Percentiles rank a stretch among this genome's conserved stretches.
Evolutionary conservation across 1,140 invertebrate species (phyloP).

Genomic region (Cotesia vestalis): DNA sequence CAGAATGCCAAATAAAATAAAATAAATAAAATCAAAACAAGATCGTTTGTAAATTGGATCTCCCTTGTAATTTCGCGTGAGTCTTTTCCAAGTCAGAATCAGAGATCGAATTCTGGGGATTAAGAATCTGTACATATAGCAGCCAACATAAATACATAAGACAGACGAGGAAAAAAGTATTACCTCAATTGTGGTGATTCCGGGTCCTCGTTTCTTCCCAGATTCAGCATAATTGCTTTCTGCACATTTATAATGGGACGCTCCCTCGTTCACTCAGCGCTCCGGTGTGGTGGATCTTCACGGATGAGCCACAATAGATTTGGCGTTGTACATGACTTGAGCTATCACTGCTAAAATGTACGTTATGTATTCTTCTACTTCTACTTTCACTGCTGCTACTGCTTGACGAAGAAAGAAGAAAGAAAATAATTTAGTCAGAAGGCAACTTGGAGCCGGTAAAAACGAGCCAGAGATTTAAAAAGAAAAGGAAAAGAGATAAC

Average conservation of each 20-base stretch:
- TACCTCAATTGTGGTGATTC: too few relatives aligned
- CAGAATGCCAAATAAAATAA: too few relatives aligned
- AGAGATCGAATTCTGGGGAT: conserved; percentile 34
- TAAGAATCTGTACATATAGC: neutral
- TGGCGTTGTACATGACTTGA: conserved; percentile 30
- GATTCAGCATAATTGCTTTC: conserved; percentile 36
- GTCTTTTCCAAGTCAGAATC: conserved; percentile 32
- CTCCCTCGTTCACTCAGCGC: neutral
- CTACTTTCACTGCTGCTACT: too few relatives aligned
- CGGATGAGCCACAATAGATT: conserved; percentile 51
- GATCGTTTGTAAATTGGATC: conserved; percentile 35
- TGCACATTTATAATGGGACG: conserved; percentile 22
- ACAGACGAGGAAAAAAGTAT: neutral
- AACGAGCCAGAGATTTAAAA: neutral
- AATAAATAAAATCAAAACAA: neutral
- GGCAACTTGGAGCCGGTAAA: neutral
- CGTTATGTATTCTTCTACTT: too few relatives aligned
- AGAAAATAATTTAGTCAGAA: neutral
- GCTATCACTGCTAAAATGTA: conserved; percentile 10
- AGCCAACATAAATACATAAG: too few relatives aligned
- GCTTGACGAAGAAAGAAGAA: neutral
- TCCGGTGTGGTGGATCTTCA: conserved; percentile 28
- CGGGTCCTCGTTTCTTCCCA: conserved; percentile 26
- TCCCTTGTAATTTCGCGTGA: conserved; percentile 27
- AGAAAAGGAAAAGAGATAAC: conserved; percentile 34